phyloP scores from a whole-genome alignment of 2,113 vertebrate species.

The Eira barbara region DNA sequence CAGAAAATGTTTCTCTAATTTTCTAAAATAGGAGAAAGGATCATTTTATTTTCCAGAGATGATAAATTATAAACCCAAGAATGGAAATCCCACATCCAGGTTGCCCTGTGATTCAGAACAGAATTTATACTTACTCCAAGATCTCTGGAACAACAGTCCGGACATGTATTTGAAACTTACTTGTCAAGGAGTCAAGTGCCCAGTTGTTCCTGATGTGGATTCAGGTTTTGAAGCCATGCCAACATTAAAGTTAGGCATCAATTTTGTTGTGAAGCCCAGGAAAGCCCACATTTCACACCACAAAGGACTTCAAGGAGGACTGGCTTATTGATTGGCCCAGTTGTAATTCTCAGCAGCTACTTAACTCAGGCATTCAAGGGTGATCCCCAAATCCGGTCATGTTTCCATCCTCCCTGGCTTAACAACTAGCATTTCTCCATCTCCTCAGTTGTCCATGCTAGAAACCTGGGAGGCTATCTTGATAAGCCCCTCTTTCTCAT shows the following conservation, averaged over 20 bases:
- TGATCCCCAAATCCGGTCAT: background rate
- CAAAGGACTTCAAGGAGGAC: background rate
- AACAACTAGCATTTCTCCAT: background rate
- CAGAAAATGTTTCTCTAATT: background rate
- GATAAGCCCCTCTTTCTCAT: background rate
- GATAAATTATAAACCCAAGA: constrained; percentile 3
- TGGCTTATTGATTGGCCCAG: background rate
- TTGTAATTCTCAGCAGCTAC: background rate
- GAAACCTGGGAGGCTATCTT: background rate
- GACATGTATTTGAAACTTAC: background rate
- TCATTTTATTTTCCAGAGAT: background rate
- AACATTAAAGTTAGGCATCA: constrained; percentile 8
- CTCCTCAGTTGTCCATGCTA: background rate
- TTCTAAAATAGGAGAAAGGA: background rate
- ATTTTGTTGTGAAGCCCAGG: background rate
- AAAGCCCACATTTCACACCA: background rate
- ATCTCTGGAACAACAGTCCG: background rate
- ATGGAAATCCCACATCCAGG: constrained; percentile 15
- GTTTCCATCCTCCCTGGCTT: background rate
- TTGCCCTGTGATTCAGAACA: background rate
- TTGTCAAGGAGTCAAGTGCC: background rate
- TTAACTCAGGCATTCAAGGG: background rate
- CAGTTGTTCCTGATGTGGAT: background rate
- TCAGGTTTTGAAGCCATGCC: background rate
- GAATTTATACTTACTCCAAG: background rate